A percentile compares a stretch with the other conserved stretches of the same genome.
Conservation (phyloP, 2,113 vertebrate species). For the Panthera uncia region DNA sequence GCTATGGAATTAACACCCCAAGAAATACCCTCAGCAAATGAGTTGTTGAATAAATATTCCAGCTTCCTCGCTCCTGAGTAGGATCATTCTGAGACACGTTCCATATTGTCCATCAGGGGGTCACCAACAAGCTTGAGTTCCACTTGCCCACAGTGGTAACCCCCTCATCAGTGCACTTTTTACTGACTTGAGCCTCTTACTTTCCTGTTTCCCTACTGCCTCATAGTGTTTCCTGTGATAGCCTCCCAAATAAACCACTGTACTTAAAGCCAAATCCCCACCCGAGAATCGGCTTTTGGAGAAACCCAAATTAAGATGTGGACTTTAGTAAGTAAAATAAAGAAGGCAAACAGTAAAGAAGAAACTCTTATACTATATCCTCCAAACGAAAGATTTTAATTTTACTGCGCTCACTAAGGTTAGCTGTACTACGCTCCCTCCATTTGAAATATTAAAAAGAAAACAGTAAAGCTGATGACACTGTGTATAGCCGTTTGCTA, state of each 20-base stretch:
- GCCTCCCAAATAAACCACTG: not conserved
- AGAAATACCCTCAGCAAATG: not conserved
- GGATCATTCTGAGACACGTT: not conserved
- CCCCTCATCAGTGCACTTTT: not conserved
- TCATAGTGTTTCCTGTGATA: not conserved
- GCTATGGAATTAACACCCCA: not conserved
- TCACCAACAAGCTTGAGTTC: not conserved
- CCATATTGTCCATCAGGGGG: not conserved
- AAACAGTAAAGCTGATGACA: not conserved
- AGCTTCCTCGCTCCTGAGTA: not conserved
- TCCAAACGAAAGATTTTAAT: not conserved
- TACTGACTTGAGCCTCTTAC: not conserved
- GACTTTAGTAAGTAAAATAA: not conserved
- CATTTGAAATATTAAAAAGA: not conserved
- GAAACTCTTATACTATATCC: not conserved
- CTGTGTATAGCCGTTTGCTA: not conserved
- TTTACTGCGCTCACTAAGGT: not conserved
- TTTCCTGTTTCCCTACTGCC: not conserved
- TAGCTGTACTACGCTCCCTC: not conserved
- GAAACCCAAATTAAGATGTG: not conserved
- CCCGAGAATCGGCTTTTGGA: not conserved
- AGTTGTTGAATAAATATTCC: not conserved
- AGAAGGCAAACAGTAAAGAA: not conserved
- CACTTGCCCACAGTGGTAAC: not conserved
- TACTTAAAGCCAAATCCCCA: not conserved